Conservation (phyloP, 2,113 vertebrate species). For the Phocoena phocoena region DNA sequence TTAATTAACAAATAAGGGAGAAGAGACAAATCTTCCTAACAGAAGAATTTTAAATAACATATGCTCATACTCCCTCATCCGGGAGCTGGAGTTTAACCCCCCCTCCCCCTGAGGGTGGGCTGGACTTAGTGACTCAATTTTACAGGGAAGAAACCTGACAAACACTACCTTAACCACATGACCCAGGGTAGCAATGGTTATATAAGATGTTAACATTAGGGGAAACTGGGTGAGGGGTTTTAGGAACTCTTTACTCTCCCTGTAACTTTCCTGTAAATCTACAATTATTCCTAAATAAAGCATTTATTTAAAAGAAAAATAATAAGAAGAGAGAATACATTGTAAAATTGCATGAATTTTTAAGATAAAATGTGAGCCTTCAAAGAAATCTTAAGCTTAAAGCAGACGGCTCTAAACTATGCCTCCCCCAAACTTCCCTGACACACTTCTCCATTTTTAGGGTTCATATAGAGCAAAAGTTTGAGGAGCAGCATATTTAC, state of each 20-base stretch:
- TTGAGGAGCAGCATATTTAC: background rate
- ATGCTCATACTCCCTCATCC: background rate
- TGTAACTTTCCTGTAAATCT: background rate
- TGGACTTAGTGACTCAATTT: background rate
- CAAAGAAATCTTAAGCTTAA: background rate
- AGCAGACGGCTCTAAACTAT: background rate
- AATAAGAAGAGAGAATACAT: background rate
- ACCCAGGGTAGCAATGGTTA: background rate
- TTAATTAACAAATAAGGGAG: background rate
- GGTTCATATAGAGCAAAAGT: background rate
- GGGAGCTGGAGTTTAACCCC: background rate
- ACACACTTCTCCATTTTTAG: background rate
- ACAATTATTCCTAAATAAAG: constrained; percentile 17
- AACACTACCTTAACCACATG: background rate
- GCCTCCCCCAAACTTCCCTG: background rate
- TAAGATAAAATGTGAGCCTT: background rate
- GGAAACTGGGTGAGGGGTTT: background rate
- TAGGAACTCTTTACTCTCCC: background rate
- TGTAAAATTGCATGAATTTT: background rate
- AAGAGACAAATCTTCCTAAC: background rate
- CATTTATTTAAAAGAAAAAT: background rate
- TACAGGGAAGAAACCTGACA: background rate
- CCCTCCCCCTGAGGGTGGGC: background rate
- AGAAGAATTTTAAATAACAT: background rate
- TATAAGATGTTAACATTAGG: background rate